These are phyloP conservation scores for Myzus persicae DNA, from an alignment of 1,140 invertebrate genomes.

Conservation along the genomic window DNA sequence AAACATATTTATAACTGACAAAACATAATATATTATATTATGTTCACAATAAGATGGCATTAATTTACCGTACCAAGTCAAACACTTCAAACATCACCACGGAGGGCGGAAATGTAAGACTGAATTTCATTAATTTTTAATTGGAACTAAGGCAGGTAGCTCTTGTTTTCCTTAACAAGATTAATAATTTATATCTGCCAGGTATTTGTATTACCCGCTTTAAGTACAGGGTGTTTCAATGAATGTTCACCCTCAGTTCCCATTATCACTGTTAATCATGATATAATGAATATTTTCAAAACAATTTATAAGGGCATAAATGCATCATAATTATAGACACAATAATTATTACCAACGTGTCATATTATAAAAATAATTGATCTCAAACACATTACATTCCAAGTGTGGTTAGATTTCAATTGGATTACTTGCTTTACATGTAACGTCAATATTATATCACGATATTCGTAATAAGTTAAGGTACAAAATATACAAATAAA, in stretches of 20 bases:
- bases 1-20: constrained; percentile 41
- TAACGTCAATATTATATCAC: neutral
- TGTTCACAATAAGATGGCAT: neutral
- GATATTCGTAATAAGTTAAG: neutral
- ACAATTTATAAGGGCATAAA: too few species aligned
- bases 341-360: neutral
- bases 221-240: neutral
- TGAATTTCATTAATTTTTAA: constrained; percentile 36
- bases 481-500: neutral
- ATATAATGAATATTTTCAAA: neutral
- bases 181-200: constrained; percentile 34
- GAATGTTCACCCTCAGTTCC: neutral
- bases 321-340: too few species aligned
- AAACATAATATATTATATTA: neutral
- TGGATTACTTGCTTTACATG: too few species aligned
- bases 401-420: neutral
- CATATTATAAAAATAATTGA: neutral
- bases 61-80: constrained; percentile 31
- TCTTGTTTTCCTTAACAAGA: neutral
- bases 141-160: neutral
- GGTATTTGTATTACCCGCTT: neutral
- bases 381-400: neutral
- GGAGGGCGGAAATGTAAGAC: neutral
- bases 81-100: neutral
- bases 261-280: neutral